Conservation (phyloP, 2,888 invertebrate genomes). For the Ditula angustiorana region DNA sequence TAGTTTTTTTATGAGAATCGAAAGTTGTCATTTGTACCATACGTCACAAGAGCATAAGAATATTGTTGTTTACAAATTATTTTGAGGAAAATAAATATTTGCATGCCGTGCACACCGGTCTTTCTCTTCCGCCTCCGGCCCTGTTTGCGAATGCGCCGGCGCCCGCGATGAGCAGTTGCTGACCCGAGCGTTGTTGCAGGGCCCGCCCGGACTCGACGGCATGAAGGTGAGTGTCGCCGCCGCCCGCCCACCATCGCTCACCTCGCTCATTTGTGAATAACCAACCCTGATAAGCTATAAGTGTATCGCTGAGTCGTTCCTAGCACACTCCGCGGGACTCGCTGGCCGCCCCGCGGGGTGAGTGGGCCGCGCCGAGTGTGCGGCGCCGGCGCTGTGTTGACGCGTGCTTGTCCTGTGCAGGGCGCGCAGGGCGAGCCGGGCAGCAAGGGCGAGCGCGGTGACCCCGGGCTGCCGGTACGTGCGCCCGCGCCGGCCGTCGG, state of each 20-base stretch:
- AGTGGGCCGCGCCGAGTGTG: not conserved
- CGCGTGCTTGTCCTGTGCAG: constrained; percentile 86
- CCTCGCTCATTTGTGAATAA: constrained; percentile 36
- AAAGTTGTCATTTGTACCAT: constrained; percentile 83
- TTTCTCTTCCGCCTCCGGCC: constrained; percentile 55
- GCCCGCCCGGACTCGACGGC: constrained; percentile 96
- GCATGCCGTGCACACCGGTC: constrained; percentile 77
- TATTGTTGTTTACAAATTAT: constrained; percentile 83
- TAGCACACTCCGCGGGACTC: not conserved
- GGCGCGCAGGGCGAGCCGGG: constrained; percentile 97
- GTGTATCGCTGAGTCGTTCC: constrained; percentile 24
- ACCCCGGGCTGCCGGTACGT: constrained; percentile 97
- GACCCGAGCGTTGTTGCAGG: constrained; percentile 88
- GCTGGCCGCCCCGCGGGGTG: not conserved
- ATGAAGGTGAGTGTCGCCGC: constrained; percentile 92
- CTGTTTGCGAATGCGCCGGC: constrained; percentile 12
- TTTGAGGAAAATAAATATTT: constrained; percentile 80
- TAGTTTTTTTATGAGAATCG: constrained; percentile 79
- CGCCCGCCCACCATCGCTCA: constrained; percentile 10
- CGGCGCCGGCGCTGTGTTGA: constrained; percentile 1
- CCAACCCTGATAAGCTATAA: constrained; percentile 49
- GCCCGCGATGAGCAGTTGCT: constrained; percentile 43
- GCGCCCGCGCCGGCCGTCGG: constrained; percentile 29
- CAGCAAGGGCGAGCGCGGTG: constrained; percentile 96
- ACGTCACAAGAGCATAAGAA: constrained; percentile 71